phyloP scores from a whole-genome alignment of 2,888 invertebrate species.

The Synergus itoensis region DNA sequence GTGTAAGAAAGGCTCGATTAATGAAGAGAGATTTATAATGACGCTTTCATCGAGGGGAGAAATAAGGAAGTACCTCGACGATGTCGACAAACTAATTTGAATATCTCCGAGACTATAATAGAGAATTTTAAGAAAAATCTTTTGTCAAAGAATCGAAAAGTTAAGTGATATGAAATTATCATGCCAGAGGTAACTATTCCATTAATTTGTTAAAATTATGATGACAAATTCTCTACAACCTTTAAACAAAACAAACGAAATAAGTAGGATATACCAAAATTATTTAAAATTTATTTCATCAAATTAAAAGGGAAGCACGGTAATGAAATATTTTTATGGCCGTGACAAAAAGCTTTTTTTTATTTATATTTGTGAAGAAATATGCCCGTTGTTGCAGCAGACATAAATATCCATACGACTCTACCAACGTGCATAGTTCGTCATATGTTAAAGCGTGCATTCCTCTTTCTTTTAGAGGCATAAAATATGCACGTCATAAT shows the following conservation, averaged over 20 bases:
- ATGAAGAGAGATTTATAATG: slow-evolving; percentile 14
- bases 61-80: not conserved
- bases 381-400: not conserved
- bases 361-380: slow-evolving; percentile 27
- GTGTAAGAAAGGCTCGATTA: not conserved
- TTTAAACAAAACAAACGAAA: not conserved
- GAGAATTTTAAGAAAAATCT: not conserved
- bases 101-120: not conserved
- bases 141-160: not conserved
- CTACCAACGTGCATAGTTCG: slow-evolving; percentile 20
- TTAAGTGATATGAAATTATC: not conserved
- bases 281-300: slow-evolving; percentile 29
- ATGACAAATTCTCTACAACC: not conserved
- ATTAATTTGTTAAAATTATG: not conserved
- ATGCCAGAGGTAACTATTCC: not conserved
- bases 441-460: slow-evolving; percentile 33
- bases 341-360: slow-evolving; percentile 27
- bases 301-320: slow-evolving; percentile 31
- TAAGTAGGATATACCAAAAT: slow-evolving; percentile 16
- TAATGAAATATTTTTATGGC: slow-evolving; percentile 40
- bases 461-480: slow-evolving; percentile 18
- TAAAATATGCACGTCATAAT: slow-evolving; percentile 27
- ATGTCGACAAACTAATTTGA: not conserved
- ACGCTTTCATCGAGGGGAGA: not conserved
- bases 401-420: slow-evolving; percentile 29